phyloP scores from a whole-genome alignment of 1,140 invertebrate genomes.

The Drosophila lacertosa region DNA sequence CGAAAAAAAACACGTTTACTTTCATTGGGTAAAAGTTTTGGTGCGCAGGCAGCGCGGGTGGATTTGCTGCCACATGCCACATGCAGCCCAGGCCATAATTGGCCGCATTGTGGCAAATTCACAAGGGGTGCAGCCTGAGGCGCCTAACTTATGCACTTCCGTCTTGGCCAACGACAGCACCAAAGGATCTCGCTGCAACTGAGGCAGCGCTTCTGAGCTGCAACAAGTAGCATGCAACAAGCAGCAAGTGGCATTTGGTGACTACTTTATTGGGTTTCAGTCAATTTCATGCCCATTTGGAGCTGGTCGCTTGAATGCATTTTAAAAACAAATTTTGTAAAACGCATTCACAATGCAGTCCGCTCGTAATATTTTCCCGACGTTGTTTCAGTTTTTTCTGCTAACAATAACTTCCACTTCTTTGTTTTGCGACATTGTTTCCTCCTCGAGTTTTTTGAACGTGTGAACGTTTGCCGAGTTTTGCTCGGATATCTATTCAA shows the following conservation, averaged over 20 bases:
- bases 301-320: constrained; percentile 8
- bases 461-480: constrained; percentile 8
- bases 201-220: constrained; percentile 25
- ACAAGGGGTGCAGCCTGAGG: background rate
- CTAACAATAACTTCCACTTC: constrained; percentile 63
- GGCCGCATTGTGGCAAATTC: constrained; percentile 1
- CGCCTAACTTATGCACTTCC: background rate
- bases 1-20: constrained; percentile 71
- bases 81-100: constrained; percentile 35
- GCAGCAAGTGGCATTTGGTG: background rate
- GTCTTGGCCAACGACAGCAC: background rate
- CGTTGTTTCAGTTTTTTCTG: background rate
- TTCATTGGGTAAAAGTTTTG: constrained; percentile 70
- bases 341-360: constrained; percentile 3
- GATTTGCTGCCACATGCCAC: constrained; percentile 16
- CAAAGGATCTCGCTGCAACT: background rate
- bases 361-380: constrained; percentile 3
- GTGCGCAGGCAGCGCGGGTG: constrained; percentile 32
- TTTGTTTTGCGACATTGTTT: constrained; percentile 60
- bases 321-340: background rate
- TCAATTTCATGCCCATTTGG: constrained; percentile 18
- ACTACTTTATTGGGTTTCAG: constrained; percentile 9
- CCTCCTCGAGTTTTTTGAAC: constrained; percentile 18
- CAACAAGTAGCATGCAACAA: background rate
- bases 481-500: constrained; percentile 19